Evolutionary conservation across 2,113 vertebrate species (phyloP), one percentile per base, ranked within the genome.

Genomic region (Gasterosteus nipponicus): DNA sequence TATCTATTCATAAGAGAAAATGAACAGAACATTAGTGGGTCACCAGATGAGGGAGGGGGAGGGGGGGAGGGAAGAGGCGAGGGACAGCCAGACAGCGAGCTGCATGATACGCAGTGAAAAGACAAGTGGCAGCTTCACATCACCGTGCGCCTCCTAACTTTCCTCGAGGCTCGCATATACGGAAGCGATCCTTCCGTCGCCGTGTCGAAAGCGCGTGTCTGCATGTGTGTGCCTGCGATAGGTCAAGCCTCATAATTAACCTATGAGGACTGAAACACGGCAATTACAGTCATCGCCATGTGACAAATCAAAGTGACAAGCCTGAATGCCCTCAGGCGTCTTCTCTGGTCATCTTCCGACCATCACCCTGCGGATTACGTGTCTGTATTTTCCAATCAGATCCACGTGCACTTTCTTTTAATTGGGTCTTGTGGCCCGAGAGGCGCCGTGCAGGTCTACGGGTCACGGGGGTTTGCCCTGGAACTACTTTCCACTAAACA

Each of bases 1-100:
- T 98, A 97, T 97, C 96, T 97, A 87, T 97, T 96, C 96, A 97
- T 97, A 97, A 97, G 96, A 96, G 90, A 96, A 94, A 96, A 95
- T 97, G 96, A 97, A 97, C 95, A 96, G 95, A 96, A 95, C 95
- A 97, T 97, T 96, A 97, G 95, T 93, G 95, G 96, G 96, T 97
- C 96, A 97, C 68, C 82, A 88, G 95, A 95, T 95, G 95, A 94
- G 94, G 94, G 94, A 92, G 69, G 68, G 74, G 5, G 9, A 65
- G 14, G 5, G 9, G 68, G 14, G 41, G 7, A 10, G 53, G n/a
- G 4, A 29, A 3, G 22, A 92, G 93, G 94, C 93, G 93, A 94
- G 90, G 90, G 69, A 76, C 63, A 56, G 74, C 68, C 61, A 65
- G 69, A 76, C 63, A 56, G 74, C 68, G 65, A 65, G 18, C 70